Conservation (phyloP, 2,888 invertebrate species). For the Cerastis rubricosa region DNA sequence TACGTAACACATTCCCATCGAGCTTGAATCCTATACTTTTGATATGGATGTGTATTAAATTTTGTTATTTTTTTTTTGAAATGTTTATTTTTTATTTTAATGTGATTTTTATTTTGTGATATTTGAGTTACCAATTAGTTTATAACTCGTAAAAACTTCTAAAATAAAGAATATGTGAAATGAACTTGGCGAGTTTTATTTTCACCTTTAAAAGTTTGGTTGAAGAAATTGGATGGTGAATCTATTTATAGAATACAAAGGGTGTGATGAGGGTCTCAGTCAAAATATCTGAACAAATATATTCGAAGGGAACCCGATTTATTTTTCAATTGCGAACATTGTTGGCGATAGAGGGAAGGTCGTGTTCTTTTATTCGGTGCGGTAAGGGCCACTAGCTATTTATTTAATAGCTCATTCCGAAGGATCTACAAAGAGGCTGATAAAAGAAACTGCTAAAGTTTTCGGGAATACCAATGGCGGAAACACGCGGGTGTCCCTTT, state of each 20-base stretch:
- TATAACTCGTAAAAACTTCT: slow-evolving; percentile 61
- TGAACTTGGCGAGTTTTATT: slow-evolving; percentile 53
- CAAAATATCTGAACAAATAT: slow-evolving; percentile 60
- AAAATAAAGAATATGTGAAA: slow-evolving; percentile 68
- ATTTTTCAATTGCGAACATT: slow-evolving; percentile 69
- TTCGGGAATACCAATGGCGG: slow-evolving; percentile 69
- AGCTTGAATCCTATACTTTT: slow-evolving; percentile 77
- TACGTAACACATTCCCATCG: slow-evolving; percentile 74
- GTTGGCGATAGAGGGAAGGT: slow-evolving; percentile 61
- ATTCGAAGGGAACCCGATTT: slow-evolving; percentile 58
- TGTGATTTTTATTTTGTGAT: slow-evolving; percentile 78
- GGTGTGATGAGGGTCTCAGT: slow-evolving; percentile 52
- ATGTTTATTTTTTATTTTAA: slow-evolving; percentile 65
- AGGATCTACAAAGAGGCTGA: slow-evolving; percentile 69
- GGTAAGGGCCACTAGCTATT: slow-evolving; percentile 71
- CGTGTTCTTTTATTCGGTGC: slow-evolving; percentile 71
- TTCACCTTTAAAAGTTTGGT: slow-evolving; percentile 31
- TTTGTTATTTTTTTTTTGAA: slow-evolving; percentile 64
- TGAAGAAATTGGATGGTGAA: slow-evolving; percentile 22
- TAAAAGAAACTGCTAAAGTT: slow-evolving; percentile 73
- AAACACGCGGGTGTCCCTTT: slow-evolving; percentile 66
- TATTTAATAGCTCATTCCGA: slow-evolving; percentile 77
- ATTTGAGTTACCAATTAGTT: slow-evolving; percentile 71
- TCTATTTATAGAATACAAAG: slow-evolving; percentile 42
- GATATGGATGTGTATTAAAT: slow-evolving; percentile 69